Percentiles rank a stretch among this genome's conserved stretches.
These are phyloP conservation scores for Luscinia luscinia DNA, from an alignment of 2,797 vertebrate species.

Conservation along the genomic window DNA sequence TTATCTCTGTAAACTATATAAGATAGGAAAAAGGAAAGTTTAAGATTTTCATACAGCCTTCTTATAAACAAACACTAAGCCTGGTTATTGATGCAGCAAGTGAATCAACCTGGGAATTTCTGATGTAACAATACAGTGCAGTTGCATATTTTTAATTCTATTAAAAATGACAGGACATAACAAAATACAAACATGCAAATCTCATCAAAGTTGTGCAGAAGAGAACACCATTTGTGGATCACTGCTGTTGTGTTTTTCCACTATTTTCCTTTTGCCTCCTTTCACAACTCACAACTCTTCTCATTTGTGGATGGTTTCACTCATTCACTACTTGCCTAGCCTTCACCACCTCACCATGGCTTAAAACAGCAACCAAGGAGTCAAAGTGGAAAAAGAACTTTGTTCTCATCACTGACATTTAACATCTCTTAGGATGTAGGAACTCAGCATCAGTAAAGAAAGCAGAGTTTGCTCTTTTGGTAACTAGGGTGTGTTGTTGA, in stretches of 20 bases:
- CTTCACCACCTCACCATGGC: not conserved
- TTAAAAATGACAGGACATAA: not conserved
- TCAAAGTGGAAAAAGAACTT: not conserved
- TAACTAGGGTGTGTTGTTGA: not conserved
- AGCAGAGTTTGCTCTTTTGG: not conserved
- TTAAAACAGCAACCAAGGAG: rapidly evolving
- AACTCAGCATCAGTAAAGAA: not conserved
- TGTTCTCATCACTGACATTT: not conserved
- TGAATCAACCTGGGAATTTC: not conserved
- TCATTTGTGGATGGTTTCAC: rapidly evolving
- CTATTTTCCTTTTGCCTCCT: not conserved
- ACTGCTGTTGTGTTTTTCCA: not conserved
- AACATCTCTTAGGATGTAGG: not conserved
- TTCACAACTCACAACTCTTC: not conserved
- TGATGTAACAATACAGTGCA: not conserved
- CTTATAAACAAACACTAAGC: not conserved
- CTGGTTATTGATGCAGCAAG: not conserved
- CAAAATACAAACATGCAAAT: not conserved
- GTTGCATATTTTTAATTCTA: not conserved
- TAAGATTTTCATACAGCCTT: not conserved
- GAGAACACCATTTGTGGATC: not conserved
- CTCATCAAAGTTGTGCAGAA: not conserved
- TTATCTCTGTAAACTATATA: not conserved
- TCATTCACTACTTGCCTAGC: not conserved
- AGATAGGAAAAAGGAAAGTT: not conserved